Conservation (phyloP, 2,113 vertebrate species). For the Nematolebias whitei region DNA sequence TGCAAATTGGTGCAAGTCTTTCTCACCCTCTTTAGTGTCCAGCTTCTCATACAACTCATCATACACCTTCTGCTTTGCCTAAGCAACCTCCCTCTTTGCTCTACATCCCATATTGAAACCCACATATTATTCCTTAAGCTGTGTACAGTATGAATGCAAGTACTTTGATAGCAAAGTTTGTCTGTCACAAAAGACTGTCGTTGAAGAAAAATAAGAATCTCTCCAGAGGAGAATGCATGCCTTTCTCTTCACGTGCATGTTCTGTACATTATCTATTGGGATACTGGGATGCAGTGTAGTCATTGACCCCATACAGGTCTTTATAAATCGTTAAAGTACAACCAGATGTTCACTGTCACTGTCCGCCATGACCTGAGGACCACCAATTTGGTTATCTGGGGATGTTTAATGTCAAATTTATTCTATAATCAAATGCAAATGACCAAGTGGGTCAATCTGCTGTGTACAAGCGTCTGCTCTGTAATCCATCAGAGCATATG, state of each 20-base stretch:
- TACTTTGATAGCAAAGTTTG: too few species aligned
- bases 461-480: conserved; percentile 9
- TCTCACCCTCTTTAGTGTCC: too few species aligned
- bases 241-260: background rate
- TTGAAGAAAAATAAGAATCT: background rate
- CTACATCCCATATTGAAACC: too few species aligned
- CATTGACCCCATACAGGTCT: background rate
- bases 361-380: background rate
- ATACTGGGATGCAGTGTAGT: background rate
- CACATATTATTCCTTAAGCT: too few species aligned
- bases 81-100: too few species aligned
- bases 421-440: conserved; percentile 13
- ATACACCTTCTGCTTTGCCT: too few species aligned
- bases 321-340: conserved; percentile 16
- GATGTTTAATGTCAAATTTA: conserved; percentile 4
- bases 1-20: too few species aligned
- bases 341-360: conserved; percentile 28
- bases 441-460: conserved; percentile 1
- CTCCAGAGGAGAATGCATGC: background rate
- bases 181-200: too few species aligned
- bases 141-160: too few species aligned
- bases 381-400: conserved; percentile 1
- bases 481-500: conserved; percentile 8
- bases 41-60: too few species aligned
- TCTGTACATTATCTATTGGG: background rate